Evolutionary conservation across 2,797 vertebrate species (phyloP), one percentile per base, ranked within the genome.

Genomic region (Centroberyx gerrardi): DNA sequence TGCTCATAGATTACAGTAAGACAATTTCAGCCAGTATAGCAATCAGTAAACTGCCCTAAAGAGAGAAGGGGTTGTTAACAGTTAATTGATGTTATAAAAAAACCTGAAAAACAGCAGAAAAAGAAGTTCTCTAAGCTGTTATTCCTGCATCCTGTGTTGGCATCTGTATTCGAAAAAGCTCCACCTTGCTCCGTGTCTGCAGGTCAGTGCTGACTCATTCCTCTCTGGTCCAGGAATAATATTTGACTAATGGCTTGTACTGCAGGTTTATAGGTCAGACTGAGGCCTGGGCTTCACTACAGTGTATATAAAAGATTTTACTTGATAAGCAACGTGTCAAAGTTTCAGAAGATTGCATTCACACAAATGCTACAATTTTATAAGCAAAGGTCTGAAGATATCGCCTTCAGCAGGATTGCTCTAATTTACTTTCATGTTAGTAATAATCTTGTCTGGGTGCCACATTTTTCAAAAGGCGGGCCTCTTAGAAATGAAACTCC

Each of bases 191-290:
- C 56, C 3, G 4, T 4, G 13, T 15, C 60, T 46, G 38, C 5
- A 9, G 38, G 40, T 48, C 46, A 15, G 46, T 70, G 82, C 75
- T 78, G 78, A 86, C 46, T 85, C 71, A 62, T 8, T 69, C 52
- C 49, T 53, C 36, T 40, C 22, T 42, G 51, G 38, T 14, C 22
- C 68, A 74, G 29, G 59, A 46, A 61, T 52, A 71, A 63, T 18
- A 36, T 64, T 54, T 60, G 40, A 66, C 49, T 69, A 42, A 82
- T 68, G 31, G 18, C 38, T 60, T 3, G 18, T 44, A 1, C 38
- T 66, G 49, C 44, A 42, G 33, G 7, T 53, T 65, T 42, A 52
- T 51, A 63, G 49, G n/a, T 56, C 14, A 75, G 18, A 52, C 13
- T 44, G 44, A 59, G 44, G 40, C 28, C 61, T 64, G 13, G 8